phyloP scores from a whole-genome alignment of 2,797 vertebrate species.

The Kryptopterus vitreolus region DNA sequence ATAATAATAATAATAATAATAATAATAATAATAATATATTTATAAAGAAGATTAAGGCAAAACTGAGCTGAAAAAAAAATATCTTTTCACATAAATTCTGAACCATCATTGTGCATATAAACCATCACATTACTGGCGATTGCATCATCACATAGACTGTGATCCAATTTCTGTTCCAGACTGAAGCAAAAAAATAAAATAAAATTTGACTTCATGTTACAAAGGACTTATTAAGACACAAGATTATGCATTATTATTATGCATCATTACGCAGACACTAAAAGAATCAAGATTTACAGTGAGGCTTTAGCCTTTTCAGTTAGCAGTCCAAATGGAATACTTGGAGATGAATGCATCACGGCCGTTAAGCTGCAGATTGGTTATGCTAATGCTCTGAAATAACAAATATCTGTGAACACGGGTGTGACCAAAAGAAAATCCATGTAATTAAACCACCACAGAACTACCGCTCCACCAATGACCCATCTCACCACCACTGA shows the following conservation, averaged over 20 bases:
- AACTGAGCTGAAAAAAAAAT: background rate
- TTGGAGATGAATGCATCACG: too few species aligned
- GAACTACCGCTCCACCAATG: background rate
- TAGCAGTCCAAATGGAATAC: too few species aligned
- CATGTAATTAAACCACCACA: background rate
- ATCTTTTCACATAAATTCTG: background rate
- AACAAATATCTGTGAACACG: too few species aligned
- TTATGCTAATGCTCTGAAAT: too few species aligned
- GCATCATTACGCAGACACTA: background rate
- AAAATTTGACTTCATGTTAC: background rate
- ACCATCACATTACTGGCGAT: background rate
- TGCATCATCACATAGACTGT: background rate
- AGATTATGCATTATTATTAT: background rate
- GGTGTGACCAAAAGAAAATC: too few species aligned
- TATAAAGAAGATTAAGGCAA: background rate
- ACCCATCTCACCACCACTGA: background rate
- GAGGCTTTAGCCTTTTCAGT: too few species aligned
- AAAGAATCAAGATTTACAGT: background rate
- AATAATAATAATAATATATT: background rate
- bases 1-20: too few species aligned
- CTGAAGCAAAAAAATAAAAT: background rate
- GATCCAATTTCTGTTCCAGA: background rate
- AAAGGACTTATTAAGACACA: background rate
- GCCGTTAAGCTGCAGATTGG: too few species aligned
- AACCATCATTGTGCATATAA: background rate